Evolutionary conservation across 2,113 vertebrate genomes (phyloP).

Genomic region (Chamaea fasciata): DNA sequence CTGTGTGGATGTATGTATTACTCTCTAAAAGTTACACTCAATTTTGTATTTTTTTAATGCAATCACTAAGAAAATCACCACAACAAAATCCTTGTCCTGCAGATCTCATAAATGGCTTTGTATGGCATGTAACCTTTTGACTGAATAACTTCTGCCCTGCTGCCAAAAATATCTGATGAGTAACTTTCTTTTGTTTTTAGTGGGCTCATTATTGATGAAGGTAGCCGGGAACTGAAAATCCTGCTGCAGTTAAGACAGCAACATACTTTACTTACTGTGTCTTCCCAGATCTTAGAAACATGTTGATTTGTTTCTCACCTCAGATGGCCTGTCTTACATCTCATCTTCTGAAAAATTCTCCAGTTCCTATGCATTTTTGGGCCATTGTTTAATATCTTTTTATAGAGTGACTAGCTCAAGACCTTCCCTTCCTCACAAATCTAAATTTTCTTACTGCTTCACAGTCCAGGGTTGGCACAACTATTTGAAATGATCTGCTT

Average conservation of each 20-base stretch:
- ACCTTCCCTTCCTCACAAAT: not conserved
- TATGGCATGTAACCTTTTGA: not conserved
- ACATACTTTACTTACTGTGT: not conserved
- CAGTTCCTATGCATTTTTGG: conserved; percentile 7
- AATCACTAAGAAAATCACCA: not conserved
- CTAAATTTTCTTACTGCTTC: conserved; percentile 28
- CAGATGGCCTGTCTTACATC: conserved; percentile 1
- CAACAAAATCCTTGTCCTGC: not conserved
- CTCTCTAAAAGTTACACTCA: not conserved
- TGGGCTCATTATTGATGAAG: not conserved
- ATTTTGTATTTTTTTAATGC: not conserved
- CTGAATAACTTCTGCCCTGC: not conserved
- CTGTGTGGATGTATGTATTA: not conserved
- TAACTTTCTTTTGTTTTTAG: not conserved
- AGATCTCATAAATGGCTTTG: not conserved
- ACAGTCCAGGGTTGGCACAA: conserved; percentile 36
- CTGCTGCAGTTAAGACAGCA: not conserved
- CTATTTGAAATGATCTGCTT: conserved; percentile 49
- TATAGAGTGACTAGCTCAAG: not conserved
- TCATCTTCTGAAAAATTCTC: not conserved
- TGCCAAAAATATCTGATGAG: not conserved
- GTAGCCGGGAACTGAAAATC: not conserved
- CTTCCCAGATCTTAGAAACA: not conserved
- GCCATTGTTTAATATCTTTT: conserved; percentile 32
- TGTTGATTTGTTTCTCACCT: conserved; percentile 25